A percentile compares a stretch with the other conserved stretches of the same genome.
These are phyloP conservation scores for Labia minor DNA, from an alignment of 2,888 invertebrate species.

Conservation along the genomic window DNA sequence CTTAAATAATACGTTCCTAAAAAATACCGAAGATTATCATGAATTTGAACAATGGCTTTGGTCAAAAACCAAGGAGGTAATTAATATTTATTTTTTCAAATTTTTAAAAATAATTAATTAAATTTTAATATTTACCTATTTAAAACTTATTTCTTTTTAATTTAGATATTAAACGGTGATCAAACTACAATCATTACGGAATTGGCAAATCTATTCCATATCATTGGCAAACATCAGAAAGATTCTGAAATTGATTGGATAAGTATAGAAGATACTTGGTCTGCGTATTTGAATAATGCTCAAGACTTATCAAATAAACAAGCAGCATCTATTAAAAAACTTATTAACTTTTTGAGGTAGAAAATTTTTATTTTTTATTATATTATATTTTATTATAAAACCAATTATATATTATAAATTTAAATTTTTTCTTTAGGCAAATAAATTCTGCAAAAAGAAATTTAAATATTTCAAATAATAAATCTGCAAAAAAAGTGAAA, in stretches of 20 bases:
- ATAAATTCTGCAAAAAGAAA: too few species aligned
- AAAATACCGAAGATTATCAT: not conserved
- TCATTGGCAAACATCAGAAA: not conserved
- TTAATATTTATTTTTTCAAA: not conserved
- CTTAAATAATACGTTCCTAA: not conserved
- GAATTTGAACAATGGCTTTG: not conserved
- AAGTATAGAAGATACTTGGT: not conserved
- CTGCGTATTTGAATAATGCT: not conserved
- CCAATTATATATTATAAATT: too few species aligned
- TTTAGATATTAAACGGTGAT: not conserved
- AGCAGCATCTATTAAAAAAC: not conserved
- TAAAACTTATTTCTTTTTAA: not conserved
- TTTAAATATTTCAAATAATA: too few species aligned
- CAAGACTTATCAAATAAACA: not conserved
- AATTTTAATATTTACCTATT: too few species aligned
- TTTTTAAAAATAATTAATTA: too few species aligned
- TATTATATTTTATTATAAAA: too few species aligned
- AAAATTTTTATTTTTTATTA: too few species aligned
- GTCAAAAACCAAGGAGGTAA: not conserved
- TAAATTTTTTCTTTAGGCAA: too few species aligned
- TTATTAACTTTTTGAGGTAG: not conserved
- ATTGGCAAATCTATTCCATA: not conserved
- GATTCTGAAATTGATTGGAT: not conserved
- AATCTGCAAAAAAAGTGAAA: too few species aligned
- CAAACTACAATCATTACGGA: not conserved